Evolutionary conservation across 2,113 vertebrate species (phyloP).

Genomic region (Tyto alba): DNA sequence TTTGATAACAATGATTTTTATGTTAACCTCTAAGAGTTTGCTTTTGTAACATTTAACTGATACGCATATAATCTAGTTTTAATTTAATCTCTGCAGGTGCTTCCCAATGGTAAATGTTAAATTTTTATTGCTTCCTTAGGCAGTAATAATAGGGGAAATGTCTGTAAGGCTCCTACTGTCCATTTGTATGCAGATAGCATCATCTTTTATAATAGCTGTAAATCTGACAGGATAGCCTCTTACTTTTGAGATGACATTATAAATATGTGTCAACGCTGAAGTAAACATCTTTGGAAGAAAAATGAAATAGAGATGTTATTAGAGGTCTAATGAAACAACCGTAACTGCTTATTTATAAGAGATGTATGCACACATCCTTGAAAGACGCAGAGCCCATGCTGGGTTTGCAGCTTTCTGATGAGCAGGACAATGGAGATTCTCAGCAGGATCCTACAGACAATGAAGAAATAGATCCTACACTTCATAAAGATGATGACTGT

Average conservation of each 20-base stretch:
- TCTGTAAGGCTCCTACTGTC: background rate
- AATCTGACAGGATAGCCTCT: conserved; percentile 32
- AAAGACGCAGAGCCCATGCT: conserved; percentile 21
- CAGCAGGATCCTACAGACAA: conserved; percentile 29
- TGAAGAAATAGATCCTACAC: background rate
- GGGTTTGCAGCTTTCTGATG: background rate
- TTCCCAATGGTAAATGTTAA: conserved; percentile 55
- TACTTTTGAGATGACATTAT: conserved; percentile 18
- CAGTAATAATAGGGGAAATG: conserved; percentile 15
- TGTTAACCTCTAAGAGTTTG: conserved; percentile 52
- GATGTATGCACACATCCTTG: background rate
- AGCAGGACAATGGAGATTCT: conserved; percentile 27
- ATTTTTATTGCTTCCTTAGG: conserved; percentile 56
- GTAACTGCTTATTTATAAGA: conserved; percentile 16
- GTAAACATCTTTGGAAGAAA: conserved; percentile 38
- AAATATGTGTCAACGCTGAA: conserved; percentile 17
- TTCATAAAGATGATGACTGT: conserved; percentile 37
- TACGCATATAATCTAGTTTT: conserved; percentile 62
- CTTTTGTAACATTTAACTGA: conserved; percentile 43
- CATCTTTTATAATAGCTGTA: conserved; percentile 34
- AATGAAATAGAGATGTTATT: conserved; percentile 48
- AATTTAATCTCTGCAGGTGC: conserved; percentile 64
- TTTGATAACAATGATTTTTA: conserved; percentile 43
- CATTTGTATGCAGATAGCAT: conserved; percentile 45
- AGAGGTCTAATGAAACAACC: conserved; percentile 34